A percentile compares a stretch with the other conserved stretches of the same genome.
Evolutionary conservation across 2,888 invertebrate species (phyloP).

Genomic region (Tupiocoris notatus): DNA sequence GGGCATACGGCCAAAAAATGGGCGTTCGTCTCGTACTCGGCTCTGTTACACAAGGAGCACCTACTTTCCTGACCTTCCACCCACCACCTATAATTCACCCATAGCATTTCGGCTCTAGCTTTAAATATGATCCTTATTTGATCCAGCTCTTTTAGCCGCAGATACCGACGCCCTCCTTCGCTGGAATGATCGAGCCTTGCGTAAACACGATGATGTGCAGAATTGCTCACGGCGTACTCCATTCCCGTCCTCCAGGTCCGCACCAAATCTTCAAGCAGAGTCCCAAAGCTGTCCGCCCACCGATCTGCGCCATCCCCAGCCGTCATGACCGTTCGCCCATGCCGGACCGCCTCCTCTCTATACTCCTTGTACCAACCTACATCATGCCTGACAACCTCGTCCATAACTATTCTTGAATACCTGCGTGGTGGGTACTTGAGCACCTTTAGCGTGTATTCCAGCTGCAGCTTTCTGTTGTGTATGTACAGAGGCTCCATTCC

Average conservation of each 20-base stretch:
- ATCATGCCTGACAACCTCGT: background rate
- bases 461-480: background rate
- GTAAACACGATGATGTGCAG: background rate
- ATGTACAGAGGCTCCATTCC: constrained; percentile 4
- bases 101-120: constrained; percentile 4
- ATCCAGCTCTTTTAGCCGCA: background rate
- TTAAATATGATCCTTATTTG: background rate
- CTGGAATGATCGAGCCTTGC: background rate
- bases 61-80: background rate
- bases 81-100: constrained; percentile 10
- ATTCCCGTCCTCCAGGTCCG: background rate
- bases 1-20: constrained; percentile 4
- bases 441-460: background rate
- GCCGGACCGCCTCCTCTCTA: background rate
- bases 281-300: background rate
- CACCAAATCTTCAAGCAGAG: background rate
- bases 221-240: background rate
- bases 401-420: background rate
- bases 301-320: too few relatives aligned
- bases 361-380: background rate
- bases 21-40: background rate
- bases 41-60: background rate
- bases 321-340: background rate
- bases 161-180: background rate
- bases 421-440: background rate